Conservation (phyloP, 2,888 invertebrate species). For the Willowsia nigromaculata region DNA sequence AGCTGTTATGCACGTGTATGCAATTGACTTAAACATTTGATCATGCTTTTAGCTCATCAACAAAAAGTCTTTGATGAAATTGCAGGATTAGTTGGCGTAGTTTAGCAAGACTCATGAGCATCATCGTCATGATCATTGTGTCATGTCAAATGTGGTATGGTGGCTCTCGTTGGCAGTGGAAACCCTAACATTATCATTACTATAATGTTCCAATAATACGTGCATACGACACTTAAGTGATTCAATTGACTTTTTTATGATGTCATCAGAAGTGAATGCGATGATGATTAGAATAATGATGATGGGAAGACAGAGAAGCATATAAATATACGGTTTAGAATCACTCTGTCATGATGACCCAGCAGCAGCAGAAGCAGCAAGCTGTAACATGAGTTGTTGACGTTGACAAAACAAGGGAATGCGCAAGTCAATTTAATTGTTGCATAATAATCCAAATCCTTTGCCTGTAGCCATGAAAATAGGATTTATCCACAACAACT, state of each 20-base stretch:
- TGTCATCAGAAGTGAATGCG: conserved; percentile 76
- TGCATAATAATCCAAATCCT: not conserved
- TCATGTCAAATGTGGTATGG: not conserved
- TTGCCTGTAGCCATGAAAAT: not conserved
- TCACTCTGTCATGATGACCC: not conserved
- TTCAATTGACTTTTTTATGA: conserved; percentile 75
- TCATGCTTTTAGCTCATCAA: conserved; percentile 3
- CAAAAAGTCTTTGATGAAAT: conserved; percentile 40
- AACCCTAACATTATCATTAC: not conserved
- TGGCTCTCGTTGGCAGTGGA: not conserved
- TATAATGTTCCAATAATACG: conserved; percentile 14
- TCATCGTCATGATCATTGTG: not conserved
- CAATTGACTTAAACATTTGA: not conserved
- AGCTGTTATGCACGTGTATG: conserved; percentile 8
- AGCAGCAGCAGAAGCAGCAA: no score
- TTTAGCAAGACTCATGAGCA: not conserved
- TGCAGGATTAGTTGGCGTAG: conserved; percentile 37
- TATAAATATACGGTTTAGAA: not conserved
- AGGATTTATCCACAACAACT: not conserved
- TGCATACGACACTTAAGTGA: conserved; percentile 17
- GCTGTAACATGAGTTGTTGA: not conserved
- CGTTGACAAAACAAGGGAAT: conserved; percentile 48
- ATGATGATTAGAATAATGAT: not conserved
- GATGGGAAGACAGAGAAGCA: not conserved
- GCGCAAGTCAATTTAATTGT: conserved; percentile 27